Evolutionary conservation across 2,113 vertebrate species (phyloP), one percentile per base, ranked within the genome.

Genomic region (Pan paniscus): DNA sequence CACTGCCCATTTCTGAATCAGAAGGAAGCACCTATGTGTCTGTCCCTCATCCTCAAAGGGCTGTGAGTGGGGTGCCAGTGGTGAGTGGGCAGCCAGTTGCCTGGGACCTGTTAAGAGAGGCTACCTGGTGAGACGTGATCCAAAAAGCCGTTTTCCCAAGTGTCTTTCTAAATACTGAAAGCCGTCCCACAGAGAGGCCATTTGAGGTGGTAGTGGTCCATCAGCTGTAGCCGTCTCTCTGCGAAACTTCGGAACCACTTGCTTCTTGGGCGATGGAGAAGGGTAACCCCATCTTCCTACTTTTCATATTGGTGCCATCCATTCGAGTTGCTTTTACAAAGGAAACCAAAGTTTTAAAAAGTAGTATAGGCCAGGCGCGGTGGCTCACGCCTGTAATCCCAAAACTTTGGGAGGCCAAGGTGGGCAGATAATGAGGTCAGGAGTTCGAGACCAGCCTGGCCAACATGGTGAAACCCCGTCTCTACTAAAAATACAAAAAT

Each of bases 231-330:
- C 38, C 46, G 9, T 64, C 30, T 55, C 14, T 40, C 40, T 35
- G 18, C 38, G 35, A 3, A 50, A 55, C 8, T 46, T 43, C 4
- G 14, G 67, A 25, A 6, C n/a, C 7, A 6, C 38, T 2, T n/a
- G 59, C 35, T 11, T 43, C n/a, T 75, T 4, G 8, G 10, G 32
- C 46, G 6, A 17, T 17, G 4, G 32, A 4, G 61, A 35, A 55
- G 40, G 52, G 85, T 10, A 0, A 0, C n/a, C 14, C 27, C 32
- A 0, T n/a, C 35, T 76, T 38, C 2, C 35, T 48, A 25, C 5
- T 46, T 52, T 38, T 46, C 2, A 4, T 10, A 20, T 10, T 0
- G 1, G 1, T 48, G 1, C 30, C 0, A 1, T 52, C 61, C 6
- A 0, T 32, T 55, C 12, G 20, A 50, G 30, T n/a, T n/a, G 32